Base-by-base conservation (phyloP, 1,140 invertebrate genomes). In the Diploscapter pachys region DNA sequence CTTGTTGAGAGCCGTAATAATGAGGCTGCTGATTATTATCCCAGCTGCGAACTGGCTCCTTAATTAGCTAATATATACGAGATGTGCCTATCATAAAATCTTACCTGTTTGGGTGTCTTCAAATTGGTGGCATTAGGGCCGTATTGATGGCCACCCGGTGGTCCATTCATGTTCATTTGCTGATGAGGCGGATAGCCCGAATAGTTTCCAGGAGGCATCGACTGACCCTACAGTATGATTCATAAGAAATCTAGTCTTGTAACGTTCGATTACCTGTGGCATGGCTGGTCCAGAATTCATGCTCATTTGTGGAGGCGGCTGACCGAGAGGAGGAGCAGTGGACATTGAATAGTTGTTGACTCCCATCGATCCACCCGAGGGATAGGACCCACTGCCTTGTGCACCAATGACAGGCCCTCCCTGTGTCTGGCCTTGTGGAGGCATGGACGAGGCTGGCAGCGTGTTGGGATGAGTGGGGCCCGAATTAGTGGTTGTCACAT, bases 291-390 rank as follows among this genome's bases (percentile, higher is more conserved):
- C 70, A 50, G 63, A 49, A 51, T 75, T 65, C 8, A 72, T 49
- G 4, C 63, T 53, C 63, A 81, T 78, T 69, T 84, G 78, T 57
- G 81, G 81, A 48, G 81, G 81, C 54, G 81, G 81, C 67, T 82
- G 81, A 62, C 81, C 81, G 56, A 82, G 31, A 31, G 31, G 31
- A 31, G 31, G 31, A 31, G 31, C 31, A 31, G 31, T 31, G 31
- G 31, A 31, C 31, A 31, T 31, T 0, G 31, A 31, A 31, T 31
- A 31, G 31, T 31, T 31, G 31, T 31, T 31, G 31, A 1, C 31
- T 31, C 31, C 31, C 31, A 31, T 31, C 0, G 31, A 31, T 59
- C 31, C 31, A 31, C 5, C 65, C 5, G 62, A 52, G 57, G 72
- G 49, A 5, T 52, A 8, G n/a, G 49, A 0, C 55, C 59, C 59